These are phyloP conservation scores for Orcinus orca DNA, from an alignment of 2,113 vertebrate genomes.

Conservation along the genomic window DNA sequence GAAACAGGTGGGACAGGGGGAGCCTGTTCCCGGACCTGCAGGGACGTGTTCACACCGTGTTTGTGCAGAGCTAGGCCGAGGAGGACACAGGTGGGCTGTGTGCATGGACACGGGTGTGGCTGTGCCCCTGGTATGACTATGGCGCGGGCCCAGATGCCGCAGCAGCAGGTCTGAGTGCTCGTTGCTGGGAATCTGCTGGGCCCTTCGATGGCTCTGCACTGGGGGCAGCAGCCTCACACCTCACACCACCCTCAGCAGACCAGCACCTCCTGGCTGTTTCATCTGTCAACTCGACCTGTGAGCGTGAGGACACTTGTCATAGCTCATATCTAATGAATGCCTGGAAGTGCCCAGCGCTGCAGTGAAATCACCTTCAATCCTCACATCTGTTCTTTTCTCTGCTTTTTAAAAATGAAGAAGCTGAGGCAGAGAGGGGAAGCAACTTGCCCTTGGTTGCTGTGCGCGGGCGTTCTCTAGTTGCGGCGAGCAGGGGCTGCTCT, in stretches of 20 bases:
- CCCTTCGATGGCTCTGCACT: neutral
- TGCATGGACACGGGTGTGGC: neutral
- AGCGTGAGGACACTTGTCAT: neutral
- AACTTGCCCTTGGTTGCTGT: neutral
- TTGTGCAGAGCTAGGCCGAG: neutral
- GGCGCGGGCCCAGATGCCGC: neutral
- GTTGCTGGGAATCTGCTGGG: neutral
- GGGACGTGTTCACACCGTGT: neutral
- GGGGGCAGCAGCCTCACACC: neutral
- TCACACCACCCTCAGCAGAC: neutral
- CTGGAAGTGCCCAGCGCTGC: neutral
- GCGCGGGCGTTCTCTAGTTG: no score
- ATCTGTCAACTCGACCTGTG: neutral
- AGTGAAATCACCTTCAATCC: neutral
- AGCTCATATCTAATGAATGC: neutral
- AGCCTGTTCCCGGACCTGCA: neutral
- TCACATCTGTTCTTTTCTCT: neutral
- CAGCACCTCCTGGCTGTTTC: neutral
- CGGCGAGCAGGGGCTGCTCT: no score
- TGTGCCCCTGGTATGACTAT: neutral
- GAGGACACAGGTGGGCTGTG: neutral
- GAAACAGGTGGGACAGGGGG: neutral
- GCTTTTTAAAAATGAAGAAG: neutral
- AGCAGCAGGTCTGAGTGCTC: no score
- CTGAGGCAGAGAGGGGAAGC: neutral